These are phyloP conservation scores for Pachycephala philippinensis DNA, from an alignment of 2,113 vertebrate species.

Conservation along the genomic window DNA sequence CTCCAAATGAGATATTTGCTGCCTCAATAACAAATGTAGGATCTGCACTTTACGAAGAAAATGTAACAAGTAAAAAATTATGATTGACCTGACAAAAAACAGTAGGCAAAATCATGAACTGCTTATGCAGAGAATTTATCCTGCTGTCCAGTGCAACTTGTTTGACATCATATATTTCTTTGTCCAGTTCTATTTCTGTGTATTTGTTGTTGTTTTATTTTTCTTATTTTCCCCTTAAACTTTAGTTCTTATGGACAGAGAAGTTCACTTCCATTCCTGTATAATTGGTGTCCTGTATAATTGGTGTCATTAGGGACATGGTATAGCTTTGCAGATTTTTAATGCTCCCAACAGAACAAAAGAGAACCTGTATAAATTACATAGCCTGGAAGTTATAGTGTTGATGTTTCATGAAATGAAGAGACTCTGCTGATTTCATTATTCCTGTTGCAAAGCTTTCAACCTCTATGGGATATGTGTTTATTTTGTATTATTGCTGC, in stretches of 20 bases:
- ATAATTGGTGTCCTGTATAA: neutral
- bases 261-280: neutral
- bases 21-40: neutral
- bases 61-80: neutral
- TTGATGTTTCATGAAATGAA: neutral
- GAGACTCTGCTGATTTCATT: neutral
- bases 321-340: neutral
- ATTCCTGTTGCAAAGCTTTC: neutral
- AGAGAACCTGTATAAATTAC: neutral
- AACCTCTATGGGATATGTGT: neutral
- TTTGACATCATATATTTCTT: neutral
- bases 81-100: neutral
- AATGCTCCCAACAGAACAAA: neutral
- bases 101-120: neutral
- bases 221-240: neutral
- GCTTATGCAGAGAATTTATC: neutral
- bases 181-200: neutral
- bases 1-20: conserved; percentile 9
- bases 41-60: neutral
- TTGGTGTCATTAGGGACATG: neutral
- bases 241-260: neutral
- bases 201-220: neutral
- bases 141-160: neutral
- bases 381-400: neutral
- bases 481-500: neutral